Base-by-base conservation (phyloP, 2,113 vertebrate species). In the Balaeniceps rex region DNA sequence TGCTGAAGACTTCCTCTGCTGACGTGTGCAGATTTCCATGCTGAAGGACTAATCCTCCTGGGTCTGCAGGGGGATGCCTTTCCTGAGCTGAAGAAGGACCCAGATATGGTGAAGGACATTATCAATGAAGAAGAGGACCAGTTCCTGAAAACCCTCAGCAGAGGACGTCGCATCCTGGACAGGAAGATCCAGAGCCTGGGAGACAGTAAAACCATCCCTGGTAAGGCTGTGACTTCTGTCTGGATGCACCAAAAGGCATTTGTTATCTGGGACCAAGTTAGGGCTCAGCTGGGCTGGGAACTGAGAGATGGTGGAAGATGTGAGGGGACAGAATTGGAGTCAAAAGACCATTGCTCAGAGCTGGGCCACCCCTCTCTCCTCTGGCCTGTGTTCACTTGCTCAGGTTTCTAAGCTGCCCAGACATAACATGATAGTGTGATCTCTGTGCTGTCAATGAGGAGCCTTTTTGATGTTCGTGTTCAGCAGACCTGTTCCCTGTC, bases 51-150 rank as follows among this genome's bases (percentile, higher is more conserved):
- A 11, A 70, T 94, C 9, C 46, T 91, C 72, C 61, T 66, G 26
- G 7, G 55, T 91, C 81, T 87, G 78, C 93, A 99, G 99, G 99
- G 99, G 13, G 96, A 99, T 40, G 99, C 99, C 7, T 99, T 99
- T 97, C 99, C 99, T 11, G 99, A 99, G 97, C 95, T 99, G 84
- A 99, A 98, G 96, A 99, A 99, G 96, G 99, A 99, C 89, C 99
- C 99, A 12, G 99, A 99, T n/a, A 98, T 99, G 98, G 99, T 99
- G 82, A 99, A 99, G 93, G 99, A 99, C 88, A 98, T 99, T 49
- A 99, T 99, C 72, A 99, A 99, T 71, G 99, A 99, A 92, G 99
- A 99, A 75, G 99, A 99, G 95, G 96, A 78, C 68, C 99, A 99
- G 97, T 99, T 99, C 95, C 98, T 99, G 70, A 99, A 99, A 98